Conservation (phyloP, 2,888 invertebrate genomes). For the Lasioglossum lativentre region DNA sequence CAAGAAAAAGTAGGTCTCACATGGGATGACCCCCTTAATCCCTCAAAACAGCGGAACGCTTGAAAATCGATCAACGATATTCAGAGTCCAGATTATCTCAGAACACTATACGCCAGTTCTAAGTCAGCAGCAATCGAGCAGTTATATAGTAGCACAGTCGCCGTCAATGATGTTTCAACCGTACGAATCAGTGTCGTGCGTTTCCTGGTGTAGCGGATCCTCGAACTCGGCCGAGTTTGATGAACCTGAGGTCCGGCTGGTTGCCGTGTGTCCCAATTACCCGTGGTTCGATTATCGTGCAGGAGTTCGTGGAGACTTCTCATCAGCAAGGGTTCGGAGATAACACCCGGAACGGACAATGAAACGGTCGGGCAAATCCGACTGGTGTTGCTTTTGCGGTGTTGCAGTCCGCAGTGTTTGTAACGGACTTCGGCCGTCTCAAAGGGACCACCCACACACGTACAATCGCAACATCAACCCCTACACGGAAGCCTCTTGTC, state of each 20-base stretch:
- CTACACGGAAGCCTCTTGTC: neutral
- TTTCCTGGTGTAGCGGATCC: neutral
- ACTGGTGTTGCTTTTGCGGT: conserved; percentile 46
- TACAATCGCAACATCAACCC: neutral
- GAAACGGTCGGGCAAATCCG: conserved; percentile 32
- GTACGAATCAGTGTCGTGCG: neutral
- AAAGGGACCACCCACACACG: conserved; percentile 43
- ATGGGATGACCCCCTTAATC: neutral
- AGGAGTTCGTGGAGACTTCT: conserved; percentile 22
- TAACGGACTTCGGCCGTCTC: conserved; percentile 6
- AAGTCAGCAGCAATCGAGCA: conserved; percentile 33
- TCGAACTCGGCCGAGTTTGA: neutral
- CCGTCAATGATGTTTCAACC: neutral
- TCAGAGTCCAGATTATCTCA: neutral
- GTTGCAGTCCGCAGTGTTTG: neutral
- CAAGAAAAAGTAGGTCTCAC: too few species aligned
- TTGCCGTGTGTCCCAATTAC: conserved; percentile 10
- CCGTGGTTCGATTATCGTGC: conserved; percentile 21
- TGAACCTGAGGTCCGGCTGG: neutral
- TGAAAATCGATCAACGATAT: neutral
- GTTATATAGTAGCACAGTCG: conserved; percentile 29
- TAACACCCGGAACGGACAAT: conserved; percentile 31
- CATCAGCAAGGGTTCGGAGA: conserved; percentile 19
- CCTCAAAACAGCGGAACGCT: neutral
- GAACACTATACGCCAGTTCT: neutral